Evolutionary conservation across 2,113 vertebrate species (phyloP).

Genomic region (Chionomys nivalis): DNA sequence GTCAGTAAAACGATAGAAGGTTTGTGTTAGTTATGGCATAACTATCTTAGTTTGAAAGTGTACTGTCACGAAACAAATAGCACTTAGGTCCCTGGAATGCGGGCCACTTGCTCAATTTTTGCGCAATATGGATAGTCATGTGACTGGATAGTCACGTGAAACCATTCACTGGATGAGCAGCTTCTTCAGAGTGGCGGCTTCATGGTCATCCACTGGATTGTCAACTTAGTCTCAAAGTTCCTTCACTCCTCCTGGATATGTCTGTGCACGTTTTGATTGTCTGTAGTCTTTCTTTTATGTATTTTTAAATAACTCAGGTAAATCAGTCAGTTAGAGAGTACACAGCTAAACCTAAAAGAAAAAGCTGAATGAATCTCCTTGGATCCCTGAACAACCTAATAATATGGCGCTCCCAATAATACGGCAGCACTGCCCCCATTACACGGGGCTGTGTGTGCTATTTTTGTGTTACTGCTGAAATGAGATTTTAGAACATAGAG

Average conservation of each 20-base stretch:
- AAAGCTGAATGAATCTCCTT: not conserved
- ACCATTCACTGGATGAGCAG: not conserved
- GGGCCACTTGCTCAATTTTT: slow-evolving; percentile 19
- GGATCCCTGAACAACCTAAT: not conserved
- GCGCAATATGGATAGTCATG: not conserved
- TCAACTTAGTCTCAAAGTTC: not conserved
- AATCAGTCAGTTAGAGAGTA: slow-evolving; percentile 33
- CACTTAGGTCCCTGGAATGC: slow-evolving; percentile 2
- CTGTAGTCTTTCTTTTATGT: not conserved
- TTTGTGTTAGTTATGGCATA: slow-evolving; percentile 2
- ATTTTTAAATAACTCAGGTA: slow-evolving; percentile 66
- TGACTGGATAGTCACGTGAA: slow-evolving; percentile 13
- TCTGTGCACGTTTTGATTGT: not conserved
- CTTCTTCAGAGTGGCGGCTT: not conserved
- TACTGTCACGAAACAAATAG: slow-evolving; percentile 12
- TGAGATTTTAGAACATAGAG: slow-evolving; percentile 64
- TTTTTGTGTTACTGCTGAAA: slow-evolving; percentile 56
- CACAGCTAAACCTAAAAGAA: not conserved
- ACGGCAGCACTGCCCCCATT: not conserved
- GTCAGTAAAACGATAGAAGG: slow-evolving; percentile 35
- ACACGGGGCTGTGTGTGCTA: not conserved
- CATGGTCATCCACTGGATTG: not conserved
- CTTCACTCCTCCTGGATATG: not conserved
- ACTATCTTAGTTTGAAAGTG: slow-evolving; percentile 47
- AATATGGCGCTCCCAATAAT: not conserved